Conservation (phyloP, 2,888 invertebrate species). For the Cyaniris semiargus region DNA sequence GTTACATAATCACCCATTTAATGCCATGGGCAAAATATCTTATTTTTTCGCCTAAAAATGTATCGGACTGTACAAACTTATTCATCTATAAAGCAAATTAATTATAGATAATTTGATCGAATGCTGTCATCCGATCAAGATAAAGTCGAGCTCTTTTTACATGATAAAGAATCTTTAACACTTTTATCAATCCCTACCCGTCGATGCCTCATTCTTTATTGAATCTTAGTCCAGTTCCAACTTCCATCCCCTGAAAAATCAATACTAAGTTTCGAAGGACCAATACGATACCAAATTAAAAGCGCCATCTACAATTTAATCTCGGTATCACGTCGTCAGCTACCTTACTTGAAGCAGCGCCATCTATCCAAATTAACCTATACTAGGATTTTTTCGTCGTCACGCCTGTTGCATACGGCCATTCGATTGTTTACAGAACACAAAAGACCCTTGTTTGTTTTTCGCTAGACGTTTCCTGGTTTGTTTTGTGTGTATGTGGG, state of each 20-base stretch:
- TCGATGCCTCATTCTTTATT: slow-evolving; percentile 12
- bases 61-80: no score
- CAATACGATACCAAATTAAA: neutral
- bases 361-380: slow-evolving; percentile 64
- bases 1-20: slow-evolving; percentile 18
- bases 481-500: slow-evolving; percentile 71
- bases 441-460: slow-evolving; percentile 81
- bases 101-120: no score
- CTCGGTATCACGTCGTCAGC: slow-evolving; percentile 27
- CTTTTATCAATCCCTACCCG: neutral
- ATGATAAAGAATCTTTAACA: neutral
- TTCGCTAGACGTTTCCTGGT: slow-evolving; percentile 81
- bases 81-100: no score
- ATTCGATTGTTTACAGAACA: slow-evolving; percentile 78
- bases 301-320: slow-evolving; percentile 56
- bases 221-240: neutral
- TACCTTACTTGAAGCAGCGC: slow-evolving; percentile 31
- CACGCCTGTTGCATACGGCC: slow-evolving; percentile 78
- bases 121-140: neutral
- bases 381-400: slow-evolving; percentile 64
- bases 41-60: neutral
- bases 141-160: neutral
- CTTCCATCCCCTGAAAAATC: neutral
- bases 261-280: neutral
- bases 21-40: neutral